A percentile compares a stretch with the other conserved stretches of the same genome.
Conservation (phyloP, 1,140 invertebrate genomes). For the Solenopsis invicta region DNA sequence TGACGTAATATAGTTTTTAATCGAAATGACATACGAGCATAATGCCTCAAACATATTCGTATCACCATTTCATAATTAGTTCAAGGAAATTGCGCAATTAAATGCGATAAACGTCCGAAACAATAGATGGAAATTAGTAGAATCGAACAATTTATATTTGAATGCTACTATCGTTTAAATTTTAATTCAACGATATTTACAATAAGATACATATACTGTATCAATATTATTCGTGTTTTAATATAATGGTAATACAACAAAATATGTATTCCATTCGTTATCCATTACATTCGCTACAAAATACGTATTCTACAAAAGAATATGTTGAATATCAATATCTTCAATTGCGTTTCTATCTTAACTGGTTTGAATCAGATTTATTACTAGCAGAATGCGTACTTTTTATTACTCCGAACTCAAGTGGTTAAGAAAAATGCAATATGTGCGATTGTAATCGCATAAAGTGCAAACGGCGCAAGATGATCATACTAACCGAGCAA, state of each 20-base stretch:
- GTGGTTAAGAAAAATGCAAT: slow-evolving; percentile 10
- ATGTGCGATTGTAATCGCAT: neutral
- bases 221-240: neutral
- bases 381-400: neutral
- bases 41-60: slow-evolving; percentile 8
- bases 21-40: slow-evolving; percentile 1
- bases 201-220: slow-evolving; percentile 7
- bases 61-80: neutral
- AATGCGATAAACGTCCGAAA: neutral
- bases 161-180: neutral
- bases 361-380: neutral
- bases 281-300: neutral
- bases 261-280: neutral
- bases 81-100: neutral
- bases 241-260: neutral
- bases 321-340: neutral
- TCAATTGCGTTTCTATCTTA: slow-evolving; percentile 4
- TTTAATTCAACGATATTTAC: neutral
- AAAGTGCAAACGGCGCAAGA: neutral
- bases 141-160: slow-evolving; percentile 1
- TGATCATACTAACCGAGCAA: neutral
- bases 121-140: neutral
- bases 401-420: neutral
- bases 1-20: neutral
- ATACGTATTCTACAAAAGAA: neutral